Base-by-base conservation (phyloP, 1,140 invertebrate species). In the Oryzaephilus surinamensis region DNA sequence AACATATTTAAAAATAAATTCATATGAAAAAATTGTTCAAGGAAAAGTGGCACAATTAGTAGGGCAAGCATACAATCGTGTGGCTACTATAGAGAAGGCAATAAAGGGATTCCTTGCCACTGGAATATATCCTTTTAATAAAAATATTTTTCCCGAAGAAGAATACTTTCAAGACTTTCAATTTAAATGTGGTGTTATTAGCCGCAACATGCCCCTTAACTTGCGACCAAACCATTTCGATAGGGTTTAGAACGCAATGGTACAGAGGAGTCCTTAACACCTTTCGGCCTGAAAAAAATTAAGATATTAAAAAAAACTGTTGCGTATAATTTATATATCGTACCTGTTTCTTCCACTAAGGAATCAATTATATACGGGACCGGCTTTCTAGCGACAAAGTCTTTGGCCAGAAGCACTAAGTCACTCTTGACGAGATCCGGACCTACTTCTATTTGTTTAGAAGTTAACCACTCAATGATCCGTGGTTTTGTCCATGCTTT, bases 81-180 rank as follows among this genome's bases (percentile, higher is more conserved):
- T 13, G 14, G 28, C 28, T 3, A 30, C 28, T 1, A 1, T 21
- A 6, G 1, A 21, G 10, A 21, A 21, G 10, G 20, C 8, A 23
- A 20, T 36, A 36, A 36, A 36, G 14, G 18, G 33, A 36, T 36
- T 36, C 24, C 19, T 23, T 2, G 33, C 33, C 21, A 36, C 19
- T 23, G 33, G 33, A 20, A 36, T 36, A 23, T 36, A 23, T 36
- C 19, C 1, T 6, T 6, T 21, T 30, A 30, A 30, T 13, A 30
- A 13, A 30, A 13, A 30, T 30, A 13, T 30, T 11, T 2, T 30
- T 11, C n/a, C n/a, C 14, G 28, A 30, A 13, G 28, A 30, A 30
- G 28, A 30, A 30, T 30, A 28, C 50, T 52, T 10, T n/a, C n/a
- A n/a, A n/a, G n/a, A n/a, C n/a, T 66, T 67, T 44, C n/a, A n/a